A percentile compares a stretch with the other conserved stretches of the same genome.
These are phyloP conservation scores for Eupristina koningsbergeri DNA, from an alignment of 1,140 invertebrate species.

Conservation along the genomic window DNA sequence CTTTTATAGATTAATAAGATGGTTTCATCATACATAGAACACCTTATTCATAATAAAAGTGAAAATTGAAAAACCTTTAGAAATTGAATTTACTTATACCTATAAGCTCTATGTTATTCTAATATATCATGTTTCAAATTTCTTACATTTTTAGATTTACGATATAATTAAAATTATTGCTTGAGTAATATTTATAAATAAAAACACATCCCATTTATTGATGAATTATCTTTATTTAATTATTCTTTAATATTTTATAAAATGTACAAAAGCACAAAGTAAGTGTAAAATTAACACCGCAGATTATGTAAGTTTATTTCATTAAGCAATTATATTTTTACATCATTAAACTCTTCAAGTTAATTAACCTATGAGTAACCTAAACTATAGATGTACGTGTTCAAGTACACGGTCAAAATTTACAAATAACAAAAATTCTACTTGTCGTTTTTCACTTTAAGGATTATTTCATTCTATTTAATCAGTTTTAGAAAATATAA, in stretches of 20 bases:
- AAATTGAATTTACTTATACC: too few relatives aligned
- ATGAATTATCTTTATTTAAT: conserved; percentile 40
- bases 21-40: too few relatives aligned
- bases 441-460: not conserved
- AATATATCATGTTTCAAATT: not conserved
- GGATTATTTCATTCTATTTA: not conserved
- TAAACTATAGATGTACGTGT: conserved; percentile 35
- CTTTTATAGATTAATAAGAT: too few relatives aligned
- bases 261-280: conserved; percentile 50
- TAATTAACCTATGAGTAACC: conserved; percentile 34
- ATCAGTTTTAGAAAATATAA: not conserved
- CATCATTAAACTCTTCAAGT: conserved; percentile 37
- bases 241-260: conserved; percentile 41
- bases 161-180: not conserved
- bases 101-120: not conserved
- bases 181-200: not conserved
- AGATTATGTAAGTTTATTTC: conserved; percentile 26
- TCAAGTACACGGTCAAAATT: conserved; percentile 46
- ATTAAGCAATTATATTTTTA: conserved; percentile 30
- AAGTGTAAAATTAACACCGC: conserved; percentile 43
- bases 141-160: too few relatives aligned
- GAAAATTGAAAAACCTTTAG: too few relatives aligned
- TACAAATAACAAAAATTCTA: conserved; percentile 10
- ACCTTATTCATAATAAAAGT: too few relatives aligned
- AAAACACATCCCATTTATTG: not conserved